A percentile compares a stretch with the other conserved stretches of the same genome.
Conservation (phyloP, 2,797 vertebrate genomes). For the Apodemus agrarius region DNA sequence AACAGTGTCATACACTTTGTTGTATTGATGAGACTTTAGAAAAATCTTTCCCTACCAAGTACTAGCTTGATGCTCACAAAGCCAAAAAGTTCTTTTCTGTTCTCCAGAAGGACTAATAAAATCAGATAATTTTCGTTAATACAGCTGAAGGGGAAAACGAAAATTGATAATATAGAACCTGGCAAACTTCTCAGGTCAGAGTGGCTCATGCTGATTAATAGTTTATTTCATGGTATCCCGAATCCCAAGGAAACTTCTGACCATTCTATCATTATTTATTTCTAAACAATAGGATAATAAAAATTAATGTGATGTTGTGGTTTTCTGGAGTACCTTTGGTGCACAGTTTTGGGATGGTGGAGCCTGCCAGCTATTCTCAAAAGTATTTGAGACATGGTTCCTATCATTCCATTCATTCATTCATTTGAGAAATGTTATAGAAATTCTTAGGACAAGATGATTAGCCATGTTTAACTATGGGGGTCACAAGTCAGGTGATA, state of each 20-base stretch:
- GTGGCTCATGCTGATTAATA: neutral
- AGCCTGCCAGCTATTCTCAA: neutral
- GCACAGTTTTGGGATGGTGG: neutral
- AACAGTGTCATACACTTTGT: neutral
- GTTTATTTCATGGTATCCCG: neutral
- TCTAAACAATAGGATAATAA: neutral
- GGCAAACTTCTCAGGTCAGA: neutral
- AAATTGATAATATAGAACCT: neutral
- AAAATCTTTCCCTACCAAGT: neutral
- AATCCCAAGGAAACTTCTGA: neutral
- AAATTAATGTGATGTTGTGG: neutral
- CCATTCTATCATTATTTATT: neutral
- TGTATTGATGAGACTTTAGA: constrained; percentile 2
- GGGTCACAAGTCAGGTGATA: neutral
- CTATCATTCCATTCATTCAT: constrained; percentile 25
- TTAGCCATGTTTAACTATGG: neutral
- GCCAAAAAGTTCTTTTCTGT: neutral
- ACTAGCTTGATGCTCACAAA: neutral
- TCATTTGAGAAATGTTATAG: neutral
- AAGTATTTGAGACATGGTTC: neutral
- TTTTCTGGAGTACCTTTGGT: neutral
- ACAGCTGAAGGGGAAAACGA: neutral
- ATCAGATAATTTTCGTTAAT: neutral
- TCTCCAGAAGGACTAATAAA: constrained; percentile 25
- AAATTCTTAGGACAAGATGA: neutral